Conservation (phyloP, 2,113 vertebrate species). For the Ctenomys sociabilis region DNA sequence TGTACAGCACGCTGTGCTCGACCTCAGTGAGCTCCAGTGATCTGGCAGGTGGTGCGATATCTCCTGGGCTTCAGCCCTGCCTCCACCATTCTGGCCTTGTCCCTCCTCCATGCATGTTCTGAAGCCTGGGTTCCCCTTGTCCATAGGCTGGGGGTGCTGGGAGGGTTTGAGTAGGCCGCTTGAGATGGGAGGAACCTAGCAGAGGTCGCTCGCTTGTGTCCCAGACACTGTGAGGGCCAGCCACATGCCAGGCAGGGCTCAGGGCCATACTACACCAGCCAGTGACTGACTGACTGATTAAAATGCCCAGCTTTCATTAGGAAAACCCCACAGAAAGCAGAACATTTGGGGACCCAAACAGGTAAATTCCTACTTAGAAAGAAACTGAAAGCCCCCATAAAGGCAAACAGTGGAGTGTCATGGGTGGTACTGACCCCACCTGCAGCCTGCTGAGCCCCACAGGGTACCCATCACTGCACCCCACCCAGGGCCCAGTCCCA, state of each 20-base stretch:
- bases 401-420: neutral
- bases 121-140: neutral
- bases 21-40: neutral
- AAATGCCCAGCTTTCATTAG: neutral
- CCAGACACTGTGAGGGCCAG: neutral
- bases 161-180: neutral
- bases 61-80: neutral
- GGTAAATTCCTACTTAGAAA: neutral
- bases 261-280: neutral
- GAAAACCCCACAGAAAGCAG: neutral
- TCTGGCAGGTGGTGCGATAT: neutral
- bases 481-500: fast-evolving
- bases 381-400: neutral
- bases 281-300: neutral
- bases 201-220: no score
- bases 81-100: neutral
- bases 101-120: neutral
- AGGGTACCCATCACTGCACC: neutral
- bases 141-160: neutral
- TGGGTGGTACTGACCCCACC: neutral
- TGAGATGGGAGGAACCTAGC: neutral
- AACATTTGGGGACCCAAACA: neutral
- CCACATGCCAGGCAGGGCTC: fast-evolving
- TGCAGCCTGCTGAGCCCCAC: neutral
- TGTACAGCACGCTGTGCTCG: neutral